A percentile compares a stretch with the other conserved stretches of the same genome.
Conservation (phyloP, 2,888 invertebrate genomes). For the Steinernema scapterisci region DNA sequence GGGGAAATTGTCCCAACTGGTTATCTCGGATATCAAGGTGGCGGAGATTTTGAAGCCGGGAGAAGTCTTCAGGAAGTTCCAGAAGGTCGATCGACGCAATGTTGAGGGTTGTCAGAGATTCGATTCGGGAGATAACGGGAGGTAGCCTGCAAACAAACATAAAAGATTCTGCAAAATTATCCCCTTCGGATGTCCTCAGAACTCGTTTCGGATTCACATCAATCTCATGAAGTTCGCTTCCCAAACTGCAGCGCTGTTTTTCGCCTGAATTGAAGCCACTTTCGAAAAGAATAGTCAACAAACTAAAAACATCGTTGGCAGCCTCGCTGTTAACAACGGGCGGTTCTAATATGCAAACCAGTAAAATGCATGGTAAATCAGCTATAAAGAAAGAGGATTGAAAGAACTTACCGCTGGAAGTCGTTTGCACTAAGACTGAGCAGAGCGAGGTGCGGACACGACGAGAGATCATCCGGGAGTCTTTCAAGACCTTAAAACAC, state of each 20-base stretch:
- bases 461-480: conserved; percentile 24
- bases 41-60: conserved; percentile 85
- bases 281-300: too few species aligned
- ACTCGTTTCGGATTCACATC: too few species aligned
- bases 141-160: conserved; percentile 77
- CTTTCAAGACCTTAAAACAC: neutral
- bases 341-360: too few species aligned
- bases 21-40: conserved; percentile 93
- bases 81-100: conserved; percentile 97
- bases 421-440: conserved; percentile 23
- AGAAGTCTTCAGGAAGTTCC: conserved; percentile 91
- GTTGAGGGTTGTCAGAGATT: conserved; percentile 88
- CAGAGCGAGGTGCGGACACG: neutral
- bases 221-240: too few species aligned
- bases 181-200: too few species aligned
- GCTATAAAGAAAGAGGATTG: too few species aligned
- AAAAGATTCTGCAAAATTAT: too few species aligned
- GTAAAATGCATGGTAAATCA: too few species aligned
- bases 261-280: too few species aligned
- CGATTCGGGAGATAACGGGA: conserved; percentile 90
- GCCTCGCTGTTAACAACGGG: too few species aligned
- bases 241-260: too few species aligned
- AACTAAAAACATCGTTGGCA: too few species aligned
- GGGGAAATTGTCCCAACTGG: conserved; percentile 87
- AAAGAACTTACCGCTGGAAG: neutral